phyloP scores from a whole-genome alignment of 2,888 invertebrate species.

The Zaprionus bogoriensis region DNA sequence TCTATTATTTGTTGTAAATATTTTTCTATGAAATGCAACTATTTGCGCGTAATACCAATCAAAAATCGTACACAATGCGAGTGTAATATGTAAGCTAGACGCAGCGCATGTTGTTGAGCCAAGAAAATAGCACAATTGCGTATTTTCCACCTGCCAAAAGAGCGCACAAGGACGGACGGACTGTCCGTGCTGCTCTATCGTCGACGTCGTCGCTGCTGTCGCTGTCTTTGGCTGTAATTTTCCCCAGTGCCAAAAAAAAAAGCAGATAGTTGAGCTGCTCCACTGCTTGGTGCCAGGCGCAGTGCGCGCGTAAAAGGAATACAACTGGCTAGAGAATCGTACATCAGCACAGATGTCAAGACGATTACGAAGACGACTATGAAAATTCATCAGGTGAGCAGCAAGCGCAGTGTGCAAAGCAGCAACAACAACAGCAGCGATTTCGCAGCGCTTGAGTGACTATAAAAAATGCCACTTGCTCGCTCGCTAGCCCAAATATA shows the following conservation, averaged over 20 bases:
- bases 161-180: constrained; percentile 43
- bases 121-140: constrained; percentile 7
- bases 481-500: constrained; percentile 40
- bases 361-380: constrained; percentile 51
- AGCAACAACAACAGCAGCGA: constrained; percentile 31
- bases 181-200: constrained; percentile 6
- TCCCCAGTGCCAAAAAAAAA: constrained; percentile 61
- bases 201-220: constrained; percentile 19
- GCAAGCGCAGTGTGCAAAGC: constrained; percentile 32
- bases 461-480: constrained; percentile 48
- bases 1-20: constrained; percentile 74
- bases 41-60: constrained; percentile 20
- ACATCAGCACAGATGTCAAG: constrained; percentile 11
- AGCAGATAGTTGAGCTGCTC: constrained; percentile 28
- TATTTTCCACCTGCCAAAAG: constrained; percentile 36
- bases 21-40: constrained; percentile 46
- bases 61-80: constrained; percentile 39
- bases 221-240: constrained; percentile 44
- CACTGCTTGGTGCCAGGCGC: constrained; percentile 7
- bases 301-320: constrained; percentile 13
- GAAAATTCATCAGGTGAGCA: constrained; percentile 50
- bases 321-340: constrained; percentile 27
- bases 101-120: constrained; percentile 10
- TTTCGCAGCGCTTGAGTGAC: constrained; percentile 53
- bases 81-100: constrained; percentile 13